Conservation (phyloP, 2,113 vertebrate species). For the Microcebus tavaratra region DNA sequence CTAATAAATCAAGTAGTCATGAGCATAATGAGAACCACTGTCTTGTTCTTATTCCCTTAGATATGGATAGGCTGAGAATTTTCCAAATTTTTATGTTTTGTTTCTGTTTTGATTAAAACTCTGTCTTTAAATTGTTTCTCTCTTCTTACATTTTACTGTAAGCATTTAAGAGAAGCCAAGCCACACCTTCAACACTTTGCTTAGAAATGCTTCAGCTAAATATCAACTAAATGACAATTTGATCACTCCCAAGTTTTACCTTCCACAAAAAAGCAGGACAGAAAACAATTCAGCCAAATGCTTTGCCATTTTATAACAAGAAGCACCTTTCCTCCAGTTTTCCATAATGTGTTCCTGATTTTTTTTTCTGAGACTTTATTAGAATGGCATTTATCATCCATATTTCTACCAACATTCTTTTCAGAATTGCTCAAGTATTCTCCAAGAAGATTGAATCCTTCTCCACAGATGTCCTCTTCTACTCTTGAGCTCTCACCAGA, state of each 20-base stretch:
- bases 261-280: neutral
- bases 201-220: neutral
- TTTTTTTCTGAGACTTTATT: neutral
- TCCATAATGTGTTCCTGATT: neutral
- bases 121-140: neutral
- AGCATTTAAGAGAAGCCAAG: neutral
- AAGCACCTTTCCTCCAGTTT: neutral
- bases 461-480: neutral
- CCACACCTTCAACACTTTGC: neutral
- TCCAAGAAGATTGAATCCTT: neutral
- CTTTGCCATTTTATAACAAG: neutral
- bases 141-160: neutral
- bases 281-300: neutral
- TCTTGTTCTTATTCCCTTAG: neutral
- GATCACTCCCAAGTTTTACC: neutral
- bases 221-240: neutral
- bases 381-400: neutral
- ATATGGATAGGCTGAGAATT: neutral
- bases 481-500: neutral
- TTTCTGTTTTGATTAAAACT: neutral
- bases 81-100: neutral
- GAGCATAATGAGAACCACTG: neutral
- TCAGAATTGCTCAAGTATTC: neutral
- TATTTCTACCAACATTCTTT: neutral
- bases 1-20: neutral